Percentiles rank a stretch among this genome's conserved stretches.
Conservation (phyloP, 2,113 vertebrate species). For the Trichomycterus rosablanca region DNA sequence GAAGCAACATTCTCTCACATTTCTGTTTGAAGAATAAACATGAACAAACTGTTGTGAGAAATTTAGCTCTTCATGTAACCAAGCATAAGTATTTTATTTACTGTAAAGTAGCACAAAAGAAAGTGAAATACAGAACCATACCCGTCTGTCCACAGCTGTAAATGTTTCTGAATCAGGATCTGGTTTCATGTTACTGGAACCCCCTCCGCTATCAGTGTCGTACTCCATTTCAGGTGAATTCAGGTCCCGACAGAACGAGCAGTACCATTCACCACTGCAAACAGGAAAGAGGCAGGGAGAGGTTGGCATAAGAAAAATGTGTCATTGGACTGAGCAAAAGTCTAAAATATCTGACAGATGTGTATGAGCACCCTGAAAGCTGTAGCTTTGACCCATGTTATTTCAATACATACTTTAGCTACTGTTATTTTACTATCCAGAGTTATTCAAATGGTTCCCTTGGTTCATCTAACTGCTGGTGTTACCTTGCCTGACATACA, state of each 20-base stretch:
- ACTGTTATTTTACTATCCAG: no score
- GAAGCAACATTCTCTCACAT: conserved; percentile 87
- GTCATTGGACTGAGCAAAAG: no score
- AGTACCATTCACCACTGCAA: conserved; percentile 93
- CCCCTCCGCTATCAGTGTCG: conserved; percentile 71
- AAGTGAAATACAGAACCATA: conserved; percentile 28
- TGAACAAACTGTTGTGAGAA: not conserved
- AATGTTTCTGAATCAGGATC: conserved; percentile 54
- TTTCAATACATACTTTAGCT: no score
- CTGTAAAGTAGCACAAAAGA: not conserved
- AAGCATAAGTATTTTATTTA: not conserved
- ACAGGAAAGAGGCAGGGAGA: not conserved
- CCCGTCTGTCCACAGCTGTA: conserved; percentile 75
- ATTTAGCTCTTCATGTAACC: not conserved
- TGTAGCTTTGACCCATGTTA: no score
- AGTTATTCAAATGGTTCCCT: no score
- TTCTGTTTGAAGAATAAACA: conserved; percentile 63
- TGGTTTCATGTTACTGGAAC: conserved; percentile 45
- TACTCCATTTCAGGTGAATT: conserved; percentile 83
- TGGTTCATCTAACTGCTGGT: no score
- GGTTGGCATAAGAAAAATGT: no score
- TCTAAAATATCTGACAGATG: no score
- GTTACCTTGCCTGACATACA: no score
- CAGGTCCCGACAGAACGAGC: conserved; percentile 85
- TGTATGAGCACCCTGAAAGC: no score